Conservation (phyloP, 2,888 invertebrate genomes). For the Harpalus rubripes region DNA sequence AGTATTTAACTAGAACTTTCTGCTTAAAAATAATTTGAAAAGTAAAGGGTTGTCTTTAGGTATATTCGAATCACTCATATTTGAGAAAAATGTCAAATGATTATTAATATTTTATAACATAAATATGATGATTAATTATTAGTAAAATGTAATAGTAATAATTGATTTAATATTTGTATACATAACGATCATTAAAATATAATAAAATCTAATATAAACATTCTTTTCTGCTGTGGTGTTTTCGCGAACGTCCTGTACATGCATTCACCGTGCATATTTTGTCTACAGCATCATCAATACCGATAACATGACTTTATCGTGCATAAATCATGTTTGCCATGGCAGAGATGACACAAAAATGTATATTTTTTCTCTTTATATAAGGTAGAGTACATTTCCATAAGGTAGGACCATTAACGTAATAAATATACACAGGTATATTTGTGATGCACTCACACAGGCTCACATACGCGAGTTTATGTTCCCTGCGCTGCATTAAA, state of each 20-base stretch:
- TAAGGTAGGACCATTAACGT: constrained; percentile 65
- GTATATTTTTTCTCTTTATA: constrained; percentile 62
- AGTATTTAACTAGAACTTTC: too few relatives aligned
- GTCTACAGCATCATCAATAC: constrained; percentile 65
- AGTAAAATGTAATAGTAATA: too few relatives aligned
- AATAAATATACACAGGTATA: constrained; percentile 66
- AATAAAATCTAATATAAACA: too few relatives aligned
- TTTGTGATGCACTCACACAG: constrained; percentile 57
- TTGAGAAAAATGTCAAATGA: too few relatives aligned
- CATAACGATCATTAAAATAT: too few relatives aligned
- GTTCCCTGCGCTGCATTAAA: constrained; percentile 75
- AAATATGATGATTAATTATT: too few relatives aligned
- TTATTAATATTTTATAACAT: too few relatives aligned
- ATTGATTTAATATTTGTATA: too few relatives aligned
- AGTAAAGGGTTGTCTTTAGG: too few relatives aligned
- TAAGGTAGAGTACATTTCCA: constrained; percentile 63
- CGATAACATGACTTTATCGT: constrained; percentile 65
- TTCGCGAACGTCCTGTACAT: constrained; percentile 33
- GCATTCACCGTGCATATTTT: constrained; percentile 49
- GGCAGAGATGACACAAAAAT: constrained; percentile 65
- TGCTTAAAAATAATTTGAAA: too few relatives aligned
- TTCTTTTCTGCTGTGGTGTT: not conserved
- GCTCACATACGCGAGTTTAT: constrained; percentile 72
- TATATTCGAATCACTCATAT: too few relatives aligned
- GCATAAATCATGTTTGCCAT: constrained; percentile 64